Base-by-base conservation (phyloP, 37 sponge, comb jelly and placozoan genomes). In the Eunapius fragilis region DNA sequence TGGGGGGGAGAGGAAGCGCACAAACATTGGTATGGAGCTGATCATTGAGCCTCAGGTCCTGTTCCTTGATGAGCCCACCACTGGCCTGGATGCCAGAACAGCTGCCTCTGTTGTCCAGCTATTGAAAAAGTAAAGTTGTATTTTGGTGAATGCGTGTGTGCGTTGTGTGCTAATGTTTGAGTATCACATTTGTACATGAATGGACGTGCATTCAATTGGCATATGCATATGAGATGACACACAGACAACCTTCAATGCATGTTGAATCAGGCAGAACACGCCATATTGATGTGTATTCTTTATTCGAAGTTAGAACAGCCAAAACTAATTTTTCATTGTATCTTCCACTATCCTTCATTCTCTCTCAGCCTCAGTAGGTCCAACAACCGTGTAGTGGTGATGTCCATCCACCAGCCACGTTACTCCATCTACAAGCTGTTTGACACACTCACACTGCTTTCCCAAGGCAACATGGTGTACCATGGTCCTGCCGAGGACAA, bases 11-110 rank as follows among this genome's bases (percentile, higher is more conserved):
- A 80, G 94, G 71, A 96, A 96, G 89, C 69, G 96, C 13, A 93
- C 94, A 71, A 93, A 88, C 84, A 96, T 96, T 80, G 96, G 94
- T 19, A 96, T 96, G 94, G 96, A 96, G 73, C 85, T 96, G 68
- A 91, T 96, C 72, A 96, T 93, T 23, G 80, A 90, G 25, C 96
- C 96, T 19, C 31, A 87, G 58, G 82, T 96, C 19, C 87, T 96
- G 36, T 96, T 94, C 77, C 92, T 96, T 31, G 96, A 96, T 80
- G 96, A 96, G 79, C 93, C 96, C 24, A 96, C 96, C 71, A 96
- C 93, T 79, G 96, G 96, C 32, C 90, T 95, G 70, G 96, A 95
- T 72, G 88, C 96, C 25, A 78, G 41, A 82, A 95, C 96, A 32
- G 96, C 96, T n/a, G 88, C 88, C 22, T 84, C 91, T 75, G 91